phyloP scores from a whole-genome alignment of 2,113 vertebrate species.

The Stigmatopora nigra region DNA sequence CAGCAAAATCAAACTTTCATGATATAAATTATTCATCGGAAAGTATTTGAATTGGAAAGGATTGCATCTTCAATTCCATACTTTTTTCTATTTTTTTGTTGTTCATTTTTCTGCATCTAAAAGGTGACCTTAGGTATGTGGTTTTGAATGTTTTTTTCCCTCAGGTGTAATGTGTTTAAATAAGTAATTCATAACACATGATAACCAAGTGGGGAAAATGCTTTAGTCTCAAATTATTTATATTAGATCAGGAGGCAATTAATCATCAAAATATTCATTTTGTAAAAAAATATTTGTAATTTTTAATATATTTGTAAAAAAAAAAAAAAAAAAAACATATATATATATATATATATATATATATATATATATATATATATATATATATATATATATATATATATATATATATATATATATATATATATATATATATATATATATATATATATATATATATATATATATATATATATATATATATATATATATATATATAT shows the following conservation, averaged over 20 bases:
- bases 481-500: too few relatives aligned
- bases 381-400: too few relatives aligned
- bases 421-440: too few relatives aligned
- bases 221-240: slow-evolving; percentile 53
- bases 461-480: too few relatives aligned
- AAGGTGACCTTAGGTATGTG: slow-evolving; percentile 13
- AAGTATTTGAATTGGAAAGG: slow-evolving; percentile 28
- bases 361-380: too few relatives aligned
- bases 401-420: too few relatives aligned
- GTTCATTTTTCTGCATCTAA: slow-evolving; percentile 36
- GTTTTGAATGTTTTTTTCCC: slow-evolving; percentile 25
- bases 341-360: too few relatives aligned
- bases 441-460: too few relatives aligned
- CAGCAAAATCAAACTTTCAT: slow-evolving; percentile 18
- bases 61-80: slow-evolving; percentile 39
- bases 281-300: too few relatives aligned
- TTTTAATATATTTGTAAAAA: too few relatives aligned
- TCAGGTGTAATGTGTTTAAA: slow-evolving; percentile 26
- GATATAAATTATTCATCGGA: slow-evolving; percentile 35
- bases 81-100: slow-evolving; percentile 19
- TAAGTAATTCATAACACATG: slow-evolving; percentile 44
- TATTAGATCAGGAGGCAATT: slow-evolving; percentile 58
- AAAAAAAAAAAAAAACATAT: too few relatives aligned
- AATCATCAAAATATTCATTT: slow-evolving; percentile 38
- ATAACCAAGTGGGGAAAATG: slow-evolving; percentile 25